Evolutionary conservation across 2,888 invertebrate species (phyloP).

Genomic region (Rhagonycha fulva): DNA sequence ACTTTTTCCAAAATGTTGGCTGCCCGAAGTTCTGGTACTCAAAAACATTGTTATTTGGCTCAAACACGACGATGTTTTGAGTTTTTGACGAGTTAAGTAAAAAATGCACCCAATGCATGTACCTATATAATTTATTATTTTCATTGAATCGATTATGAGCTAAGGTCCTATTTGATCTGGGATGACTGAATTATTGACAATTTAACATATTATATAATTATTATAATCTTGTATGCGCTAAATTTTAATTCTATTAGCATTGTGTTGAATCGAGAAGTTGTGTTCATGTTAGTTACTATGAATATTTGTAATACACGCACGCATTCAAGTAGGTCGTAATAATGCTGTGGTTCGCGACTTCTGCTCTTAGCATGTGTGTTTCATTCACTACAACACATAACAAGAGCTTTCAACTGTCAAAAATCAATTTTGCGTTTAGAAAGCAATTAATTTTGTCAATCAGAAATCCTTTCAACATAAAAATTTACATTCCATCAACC

Average conservation of each 20-base stretch:
- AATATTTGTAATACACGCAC: slow-evolving; percentile 36
- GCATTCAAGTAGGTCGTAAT: slow-evolving; percentile 32
- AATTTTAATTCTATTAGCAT: neutral
- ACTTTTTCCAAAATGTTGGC: too few species aligned
- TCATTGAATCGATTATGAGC: too few species aligned
- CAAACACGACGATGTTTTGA: too few species aligned
- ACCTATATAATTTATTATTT: too few species aligned
- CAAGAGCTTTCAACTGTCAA: slow-evolving; percentile 36
- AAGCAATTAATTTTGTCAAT: slow-evolving; percentile 37
- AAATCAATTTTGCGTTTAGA: slow-evolving; percentile 37
- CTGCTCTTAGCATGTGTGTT: slow-evolving; percentile 30
- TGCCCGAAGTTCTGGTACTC: too few species aligned
- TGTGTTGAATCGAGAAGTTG: slow-evolving; percentile 2
- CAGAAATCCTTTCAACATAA: slow-evolving; percentile 26
- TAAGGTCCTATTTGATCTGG: too few species aligned
- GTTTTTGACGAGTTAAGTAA: too few species aligned
- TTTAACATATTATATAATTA: neutral
- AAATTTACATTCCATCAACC: neutral
- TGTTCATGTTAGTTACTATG: slow-evolving; percentile 23
- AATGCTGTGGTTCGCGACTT: slow-evolving; percentile 33
- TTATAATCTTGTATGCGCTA: neutral
- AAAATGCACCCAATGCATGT: too few species aligned
- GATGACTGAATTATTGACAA: neutral
- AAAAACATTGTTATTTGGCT: too few species aligned
- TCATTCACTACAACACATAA: slow-evolving; percentile 28